These are phyloP conservation scores for Eretmocerus hayati DNA, from an alignment of 2,888 invertebrate genomes.

Conservation along the genomic window DNA sequence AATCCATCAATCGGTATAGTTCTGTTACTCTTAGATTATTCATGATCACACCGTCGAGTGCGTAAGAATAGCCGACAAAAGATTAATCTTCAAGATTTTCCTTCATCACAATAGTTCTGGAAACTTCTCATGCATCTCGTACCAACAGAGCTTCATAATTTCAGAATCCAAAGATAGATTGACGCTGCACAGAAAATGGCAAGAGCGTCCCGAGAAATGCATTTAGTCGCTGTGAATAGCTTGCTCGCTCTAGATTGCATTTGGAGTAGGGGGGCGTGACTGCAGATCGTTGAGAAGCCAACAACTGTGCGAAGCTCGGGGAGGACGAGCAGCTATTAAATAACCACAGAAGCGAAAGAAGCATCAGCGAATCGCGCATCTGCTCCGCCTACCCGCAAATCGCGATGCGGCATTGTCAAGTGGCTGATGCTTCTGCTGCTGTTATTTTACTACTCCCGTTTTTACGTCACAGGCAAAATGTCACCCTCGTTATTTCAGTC, in stretches of 20 bases:
- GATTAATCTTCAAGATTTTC: no score
- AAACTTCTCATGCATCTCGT: no score
- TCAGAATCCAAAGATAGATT: not conserved
- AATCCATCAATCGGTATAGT: no score
- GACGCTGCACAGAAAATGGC: not conserved
- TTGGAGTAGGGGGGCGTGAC: conserved; percentile 20
- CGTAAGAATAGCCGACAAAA: no score
- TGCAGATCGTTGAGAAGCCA: conserved; percentile 21
- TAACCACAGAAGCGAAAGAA: conserved; percentile 16
- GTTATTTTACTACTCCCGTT: not conserved
- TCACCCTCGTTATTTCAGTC: no score
- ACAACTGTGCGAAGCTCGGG: conserved; percentile 24
- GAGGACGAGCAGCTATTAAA: conserved; percentile 24
- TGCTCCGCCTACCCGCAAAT: conserved; percentile 24
- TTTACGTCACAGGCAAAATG: not conserved
- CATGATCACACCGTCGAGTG: no score
- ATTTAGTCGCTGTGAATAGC: not conserved
- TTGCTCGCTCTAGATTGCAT: not conserved
- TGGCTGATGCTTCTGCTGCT: not conserved
- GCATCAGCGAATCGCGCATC: conserved; percentile 12
- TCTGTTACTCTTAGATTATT: no score
- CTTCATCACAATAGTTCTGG: no score
- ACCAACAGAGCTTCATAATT: no score
- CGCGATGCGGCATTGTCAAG: conserved; percentile 25
- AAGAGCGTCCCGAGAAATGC: no score